These are phyloP conservation scores for Phytoseiulus persimilis DNA, from an alignment of 2,888 invertebrate species.

Conservation along the genomic window DNA sequence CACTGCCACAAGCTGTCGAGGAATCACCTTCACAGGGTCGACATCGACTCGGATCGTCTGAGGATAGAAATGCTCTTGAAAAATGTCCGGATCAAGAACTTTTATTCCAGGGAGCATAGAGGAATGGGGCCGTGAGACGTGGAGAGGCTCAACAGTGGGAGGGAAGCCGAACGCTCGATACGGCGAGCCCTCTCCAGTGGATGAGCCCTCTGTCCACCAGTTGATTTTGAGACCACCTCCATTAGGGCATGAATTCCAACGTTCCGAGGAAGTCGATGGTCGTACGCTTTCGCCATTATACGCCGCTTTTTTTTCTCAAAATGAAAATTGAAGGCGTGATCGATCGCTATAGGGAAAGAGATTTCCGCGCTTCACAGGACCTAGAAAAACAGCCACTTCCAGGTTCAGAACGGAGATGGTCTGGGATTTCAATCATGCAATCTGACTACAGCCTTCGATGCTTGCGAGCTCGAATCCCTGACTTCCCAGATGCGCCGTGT, in stretches of 20 bases:
- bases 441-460: no score
- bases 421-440: no score
- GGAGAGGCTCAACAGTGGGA: neutral
- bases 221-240: neutral
- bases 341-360: no score
- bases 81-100: neutral
- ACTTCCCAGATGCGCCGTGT: no score
- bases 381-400: no score
- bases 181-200: neutral
- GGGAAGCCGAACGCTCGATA: neutral
- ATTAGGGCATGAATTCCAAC: neutral
- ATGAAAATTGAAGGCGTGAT: no score
- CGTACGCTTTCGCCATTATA: no score
- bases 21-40: neutral
- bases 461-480: no score
- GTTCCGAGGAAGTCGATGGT: neutral
- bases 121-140: neutral
- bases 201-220: constrained; percentile 5
- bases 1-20: neutral
- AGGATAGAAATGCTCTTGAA: neutral
- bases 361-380: no score
- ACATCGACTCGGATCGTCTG: neutral
- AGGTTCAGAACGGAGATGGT: no score
- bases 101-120: neutral
- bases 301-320: no score